Base-by-base conservation (phyloP, 30 jellyfish, hydroid and myxozoan genomes). In the Clytia hemisphaerica region DNA sequence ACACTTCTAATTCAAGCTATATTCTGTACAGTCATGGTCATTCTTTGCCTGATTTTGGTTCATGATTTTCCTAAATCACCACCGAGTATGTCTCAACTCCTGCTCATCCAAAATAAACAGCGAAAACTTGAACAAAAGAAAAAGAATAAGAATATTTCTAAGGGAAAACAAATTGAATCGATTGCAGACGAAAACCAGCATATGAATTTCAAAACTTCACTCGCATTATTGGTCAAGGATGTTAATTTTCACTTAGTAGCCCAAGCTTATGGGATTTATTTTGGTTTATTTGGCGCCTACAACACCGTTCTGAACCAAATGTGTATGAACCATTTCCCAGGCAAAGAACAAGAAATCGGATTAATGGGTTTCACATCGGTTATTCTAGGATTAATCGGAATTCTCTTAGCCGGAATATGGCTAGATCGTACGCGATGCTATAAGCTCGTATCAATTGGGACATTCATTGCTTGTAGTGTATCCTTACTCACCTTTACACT, bases 21-120 rank as follows among this genome's bases (percentile, higher is more conserved):
- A 4, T 57, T 76, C 26, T 71, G 92, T 18, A 38, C 88, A 4
- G 3, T 79, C 31, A 74, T 79, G 22, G 87, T 76, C 32, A 4
- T 77, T 14, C 61, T 54, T 0, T 44, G 87, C 22, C 58, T 71
- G 9, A 10, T 70, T 35, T 30, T 72, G 9, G 73, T 78, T 4
- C 49, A 69, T 44, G 80, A 63, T 44, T 73, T 58, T 25, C 93
- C 95, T 4, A 62, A 68, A 14, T 70, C 90, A 54, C 95, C 95
- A 9, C 95, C 95, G 4, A 85, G 93, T 59, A 72, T 68, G 70
- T 85, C 95, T 0, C 93, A 85, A 47, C 72, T 67, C 27, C 72
- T 77, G 15, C 19, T 72, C 12, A 7, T 30, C 25, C 2, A 38
- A 9, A n/a, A 32, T 10, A 67, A 45, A 31, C 78, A 38, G 0